phyloP scores from a whole-genome alignment of 2,113 vertebrate species.

The Apistogramma diplotaenia region DNA sequence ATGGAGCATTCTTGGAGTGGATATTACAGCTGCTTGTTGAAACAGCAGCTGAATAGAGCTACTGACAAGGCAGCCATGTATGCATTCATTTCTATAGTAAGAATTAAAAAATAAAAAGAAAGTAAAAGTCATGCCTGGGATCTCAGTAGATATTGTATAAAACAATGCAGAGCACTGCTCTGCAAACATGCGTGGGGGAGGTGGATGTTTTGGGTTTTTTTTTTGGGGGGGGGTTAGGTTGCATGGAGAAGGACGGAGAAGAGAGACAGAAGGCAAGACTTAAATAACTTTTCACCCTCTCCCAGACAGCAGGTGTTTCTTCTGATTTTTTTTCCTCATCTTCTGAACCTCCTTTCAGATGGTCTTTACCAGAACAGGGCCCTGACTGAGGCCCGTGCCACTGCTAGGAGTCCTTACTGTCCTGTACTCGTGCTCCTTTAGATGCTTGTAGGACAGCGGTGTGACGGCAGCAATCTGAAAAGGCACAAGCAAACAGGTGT shows the following conservation, averaged over 20 bases:
- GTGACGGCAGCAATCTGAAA: slow-evolving; percentile 69
- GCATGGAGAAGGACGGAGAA: slow-evolving; percentile 18
- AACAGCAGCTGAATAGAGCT: slow-evolving; percentile 50
- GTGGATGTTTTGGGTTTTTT: background rate
- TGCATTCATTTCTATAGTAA: slow-evolving; percentile 55
- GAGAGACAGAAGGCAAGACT: slow-evolving; percentile 15
- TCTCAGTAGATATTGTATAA: slow-evolving; percentile 36
- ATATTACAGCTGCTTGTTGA: slow-evolving; percentile 51
- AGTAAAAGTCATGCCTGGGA: slow-evolving; percentile 53
- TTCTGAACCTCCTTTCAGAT: slow-evolving; percentile 2
- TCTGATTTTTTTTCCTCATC: background rate
- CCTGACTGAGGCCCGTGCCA: slow-evolving; percentile 9
- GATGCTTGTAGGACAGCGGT: slow-evolving; percentile 76
- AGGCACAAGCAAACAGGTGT: background rate
- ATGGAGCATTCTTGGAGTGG: slow-evolving; percentile 53
- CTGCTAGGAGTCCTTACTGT: slow-evolving; percentile 13
- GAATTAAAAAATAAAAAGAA: slow-evolving; percentile 32
- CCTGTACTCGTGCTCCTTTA: slow-evolving; percentile 62
- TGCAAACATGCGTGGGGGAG: slow-evolving; percentile 55
- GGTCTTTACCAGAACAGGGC: background rate
- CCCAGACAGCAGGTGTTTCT: background rate
- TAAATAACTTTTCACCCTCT: slow-evolving; percentile 5
- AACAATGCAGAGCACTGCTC: slow-evolving; percentile 49
- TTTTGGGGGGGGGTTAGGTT: background rate
- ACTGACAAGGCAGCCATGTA: slow-evolving; percentile 59